Base-by-base conservation (phyloP, 2,113 vertebrate species). In the Platichthys stellatus region DNA sequence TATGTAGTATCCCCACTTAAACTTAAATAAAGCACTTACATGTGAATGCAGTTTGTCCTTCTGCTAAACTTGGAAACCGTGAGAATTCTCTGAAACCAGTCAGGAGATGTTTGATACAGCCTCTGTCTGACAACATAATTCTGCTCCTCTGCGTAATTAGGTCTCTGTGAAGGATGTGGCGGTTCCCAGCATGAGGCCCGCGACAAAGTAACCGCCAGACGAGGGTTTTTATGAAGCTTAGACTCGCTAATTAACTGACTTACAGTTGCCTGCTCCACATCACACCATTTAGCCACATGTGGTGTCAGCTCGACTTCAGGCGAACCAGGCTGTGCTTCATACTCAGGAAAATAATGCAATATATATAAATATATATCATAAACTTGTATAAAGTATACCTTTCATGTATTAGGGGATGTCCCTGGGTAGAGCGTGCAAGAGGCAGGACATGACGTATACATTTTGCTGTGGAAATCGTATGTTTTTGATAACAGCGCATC, bases 171-270 rank as follows among this genome's bases (percentile, higher is more conserved):
- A 73, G 82, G 74, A 86, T 71, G 83, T 76, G 71, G 79, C 14
- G 1, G 73, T 69, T 86, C 84, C 60, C 63, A 82, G 49, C 5
- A 23, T 8, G 18, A 80, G 66, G 72, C 65, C 83, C 57, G 0
- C 63, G 14, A 83, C 74, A 88, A 84, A 83, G 87, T 72, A 70
- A 85, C 81, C 87, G 0, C 86, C 84, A 90, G 86, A 86, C 84
- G 69, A 40, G 49, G 69, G 80, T 87, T 83, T 64, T 20, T 88
- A 76, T 72, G 82, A 76, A 74, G 82, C 74, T 80, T 28, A 83
- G 79, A 86, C 77, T 72, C 61, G 70, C 72, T 89, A 88, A 90
- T 51, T 51, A 51, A 51, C 49, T 20, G 18, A 51, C 49, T 51
- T 15, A 15, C 43, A 15, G 43, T 15, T 15, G 43, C 43, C 43